A percentile compares a stretch with the other conserved stretches of the same genome.
Evolutionary conservation across 2,888 invertebrate genomes (phyloP).

Genomic region (Dromius quadrimaculatus): DNA sequence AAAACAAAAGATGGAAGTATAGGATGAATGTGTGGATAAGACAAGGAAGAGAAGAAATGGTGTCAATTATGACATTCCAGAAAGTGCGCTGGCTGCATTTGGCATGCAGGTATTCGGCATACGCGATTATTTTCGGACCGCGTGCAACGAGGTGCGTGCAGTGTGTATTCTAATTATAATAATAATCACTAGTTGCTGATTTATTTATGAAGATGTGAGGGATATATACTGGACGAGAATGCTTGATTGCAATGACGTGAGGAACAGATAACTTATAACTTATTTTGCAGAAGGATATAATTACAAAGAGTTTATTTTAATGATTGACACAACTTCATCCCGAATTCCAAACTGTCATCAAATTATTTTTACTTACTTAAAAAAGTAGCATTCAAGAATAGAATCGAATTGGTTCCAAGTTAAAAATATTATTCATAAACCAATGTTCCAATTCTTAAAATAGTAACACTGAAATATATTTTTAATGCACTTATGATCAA

Average conservation of each 20-base stretch:
- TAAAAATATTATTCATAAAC: slow-evolving; percentile 23
- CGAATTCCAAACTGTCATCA: neutral
- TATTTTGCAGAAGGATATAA: too few species aligned
- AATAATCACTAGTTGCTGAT: slow-evolving; percentile 29
- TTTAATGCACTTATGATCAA: too few species aligned
- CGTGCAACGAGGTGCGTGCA: neutral
- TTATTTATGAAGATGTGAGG: slow-evolving; percentile 33
- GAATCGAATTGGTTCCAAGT: slow-evolving; percentile 11
- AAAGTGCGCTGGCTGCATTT: slow-evolving; percentile 40
- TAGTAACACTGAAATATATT: too few species aligned
- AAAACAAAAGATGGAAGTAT: slow-evolving; percentile 11
- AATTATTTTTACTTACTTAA: slow-evolving; percentile 1
- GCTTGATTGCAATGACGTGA: slow-evolving; percentile 22
- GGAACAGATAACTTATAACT: slow-evolving; percentile 7
- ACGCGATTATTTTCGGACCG: slow-evolving; percentile 33
- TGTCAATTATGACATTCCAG: slow-evolving; percentile 51
- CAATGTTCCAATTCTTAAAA: too few species aligned
- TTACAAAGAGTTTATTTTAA: too few species aligned
- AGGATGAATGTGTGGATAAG: neutral
- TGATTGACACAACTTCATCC: slow-evolving; percentile 3
- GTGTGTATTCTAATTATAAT: slow-evolving; percentile 26
- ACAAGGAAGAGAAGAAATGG: slow-evolving; percentile 24
- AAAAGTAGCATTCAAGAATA: slow-evolving; percentile 16
- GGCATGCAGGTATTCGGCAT: slow-evolving; percentile 44
- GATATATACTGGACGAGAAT: neutral